A percentile compares a stretch with the other conserved stretches of the same genome.
Conservation (phyloP, 2,888 invertebrate species). For the Polymixis lichenea region DNA sequence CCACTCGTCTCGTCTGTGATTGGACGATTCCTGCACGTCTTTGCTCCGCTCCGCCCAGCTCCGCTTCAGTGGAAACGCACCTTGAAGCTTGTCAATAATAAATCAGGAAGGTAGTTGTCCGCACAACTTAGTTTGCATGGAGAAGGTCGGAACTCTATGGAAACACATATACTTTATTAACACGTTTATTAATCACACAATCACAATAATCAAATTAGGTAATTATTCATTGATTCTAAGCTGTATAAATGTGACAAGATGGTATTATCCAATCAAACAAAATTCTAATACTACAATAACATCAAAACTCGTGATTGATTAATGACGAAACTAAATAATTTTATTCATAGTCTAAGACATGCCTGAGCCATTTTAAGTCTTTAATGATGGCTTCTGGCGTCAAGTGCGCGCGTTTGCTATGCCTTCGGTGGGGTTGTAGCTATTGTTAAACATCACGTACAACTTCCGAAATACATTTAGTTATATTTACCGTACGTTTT, state of each 20-base stretch:
- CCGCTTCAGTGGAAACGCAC: too few species aligned
- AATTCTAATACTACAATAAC: not conserved
- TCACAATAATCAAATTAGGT: not conserved
- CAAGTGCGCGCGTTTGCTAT: not conserved
- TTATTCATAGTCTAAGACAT: not conserved
- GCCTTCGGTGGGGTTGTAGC: too few species aligned
- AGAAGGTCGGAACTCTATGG: not conserved
- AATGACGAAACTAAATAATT: not conserved
- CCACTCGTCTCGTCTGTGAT: too few species aligned
- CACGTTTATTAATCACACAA: not conserved
- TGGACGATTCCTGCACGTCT: too few species aligned
- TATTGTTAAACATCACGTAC: not conserved
- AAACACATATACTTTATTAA: not conserved
- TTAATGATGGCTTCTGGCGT: too few species aligned
- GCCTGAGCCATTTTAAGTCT: too few species aligned
- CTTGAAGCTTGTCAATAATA: not conserved
- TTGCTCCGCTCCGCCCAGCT: too few species aligned
- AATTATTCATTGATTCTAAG: too few species aligned
- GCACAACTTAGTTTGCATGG: not conserved
- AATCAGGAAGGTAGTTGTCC: not conserved
- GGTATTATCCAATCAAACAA: too few species aligned
- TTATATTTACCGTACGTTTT: too few species aligned
- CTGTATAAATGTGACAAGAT: not conserved
- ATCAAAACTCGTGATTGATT: not conserved
- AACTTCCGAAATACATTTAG: too few species aligned